Evolutionary conservation across 2,113 vertebrate genomes (phyloP).

Genomic region (Dasyornis broadbenti): DNA sequence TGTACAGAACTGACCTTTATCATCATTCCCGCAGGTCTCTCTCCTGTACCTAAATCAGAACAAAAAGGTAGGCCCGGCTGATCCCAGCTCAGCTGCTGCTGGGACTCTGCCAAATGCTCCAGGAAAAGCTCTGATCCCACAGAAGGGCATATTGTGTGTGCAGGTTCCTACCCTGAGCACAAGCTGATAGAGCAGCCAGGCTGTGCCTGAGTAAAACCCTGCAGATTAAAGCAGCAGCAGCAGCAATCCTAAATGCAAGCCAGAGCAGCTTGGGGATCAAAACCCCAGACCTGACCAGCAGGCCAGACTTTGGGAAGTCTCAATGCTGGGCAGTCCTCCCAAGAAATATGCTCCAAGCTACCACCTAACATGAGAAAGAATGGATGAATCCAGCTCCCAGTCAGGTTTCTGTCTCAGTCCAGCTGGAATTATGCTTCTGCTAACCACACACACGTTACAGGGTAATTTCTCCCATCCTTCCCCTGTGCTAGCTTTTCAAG

Average conservation of each 20-base stretch:
- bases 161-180: background rate
- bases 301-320: background rate
- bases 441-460: background rate
- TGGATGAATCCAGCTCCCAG: background rate
- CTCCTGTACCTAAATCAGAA: background rate
- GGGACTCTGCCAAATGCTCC: background rate
- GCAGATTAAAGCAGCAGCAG: background rate
- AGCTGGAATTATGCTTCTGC: background rate
- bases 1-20: background rate
- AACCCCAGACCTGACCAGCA: background rate
- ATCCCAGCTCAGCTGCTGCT: background rate
- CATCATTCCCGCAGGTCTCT: background rate
- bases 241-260: background rate
- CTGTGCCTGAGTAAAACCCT: background rate
- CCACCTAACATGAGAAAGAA: background rate
- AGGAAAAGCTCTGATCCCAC: background rate
- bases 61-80: background rate
- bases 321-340: background rate
- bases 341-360: background rate
- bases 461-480: constrained; percentile 4
- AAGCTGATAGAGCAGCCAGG: background rate
- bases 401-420: background rate
- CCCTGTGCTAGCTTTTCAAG: constrained; percentile 27
- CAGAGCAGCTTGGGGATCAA: background rate
- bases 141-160: background rate